These are phyloP conservation scores for Agelastica alni DNA, from an alignment of 2,888 invertebrate species.

Conservation along the genomic window DNA sequence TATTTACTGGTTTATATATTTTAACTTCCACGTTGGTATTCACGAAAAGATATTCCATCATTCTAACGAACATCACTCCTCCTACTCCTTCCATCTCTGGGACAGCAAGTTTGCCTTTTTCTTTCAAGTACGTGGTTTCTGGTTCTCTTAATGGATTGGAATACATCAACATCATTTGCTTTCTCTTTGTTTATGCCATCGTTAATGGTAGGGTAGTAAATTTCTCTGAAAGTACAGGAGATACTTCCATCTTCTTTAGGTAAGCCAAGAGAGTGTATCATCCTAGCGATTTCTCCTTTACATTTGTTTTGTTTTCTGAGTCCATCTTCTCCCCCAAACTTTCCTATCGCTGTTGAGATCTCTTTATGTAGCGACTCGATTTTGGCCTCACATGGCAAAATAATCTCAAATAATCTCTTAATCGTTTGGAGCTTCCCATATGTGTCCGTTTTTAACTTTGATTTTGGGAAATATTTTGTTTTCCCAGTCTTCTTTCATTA, in stretches of 20 bases:
- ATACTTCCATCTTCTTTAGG: neutral
- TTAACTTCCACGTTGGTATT: neutral
- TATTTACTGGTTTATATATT: too few relatives aligned
- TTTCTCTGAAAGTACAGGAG: neutral
- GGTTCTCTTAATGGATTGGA: neutral
- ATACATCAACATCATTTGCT: neutral
- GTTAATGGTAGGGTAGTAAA: neutral
- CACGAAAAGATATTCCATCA: conserved; percentile 10
- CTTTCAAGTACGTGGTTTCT: neutral
- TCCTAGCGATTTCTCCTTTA: neutral
- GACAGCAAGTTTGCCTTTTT: neutral
- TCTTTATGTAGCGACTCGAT: neutral
- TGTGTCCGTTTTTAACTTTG: neutral
- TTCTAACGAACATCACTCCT: neutral
- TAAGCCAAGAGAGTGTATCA: neutral
- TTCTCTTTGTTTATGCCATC: neutral
- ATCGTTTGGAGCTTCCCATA: neutral
- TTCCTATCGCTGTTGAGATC: neutral
- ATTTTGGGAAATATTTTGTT: neutral
- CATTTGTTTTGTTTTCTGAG: neutral
- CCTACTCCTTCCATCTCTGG: conserved; percentile 1
- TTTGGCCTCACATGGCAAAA: neutral
- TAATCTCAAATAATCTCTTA: too few relatives aligned
- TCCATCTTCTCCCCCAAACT: neutral
- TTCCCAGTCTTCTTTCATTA: neutral